Evolutionary conservation across 2,888 invertebrate genomes (phyloP), one percentile per base, ranked within the genome.

Genomic region (Ophraella communa): DNA sequence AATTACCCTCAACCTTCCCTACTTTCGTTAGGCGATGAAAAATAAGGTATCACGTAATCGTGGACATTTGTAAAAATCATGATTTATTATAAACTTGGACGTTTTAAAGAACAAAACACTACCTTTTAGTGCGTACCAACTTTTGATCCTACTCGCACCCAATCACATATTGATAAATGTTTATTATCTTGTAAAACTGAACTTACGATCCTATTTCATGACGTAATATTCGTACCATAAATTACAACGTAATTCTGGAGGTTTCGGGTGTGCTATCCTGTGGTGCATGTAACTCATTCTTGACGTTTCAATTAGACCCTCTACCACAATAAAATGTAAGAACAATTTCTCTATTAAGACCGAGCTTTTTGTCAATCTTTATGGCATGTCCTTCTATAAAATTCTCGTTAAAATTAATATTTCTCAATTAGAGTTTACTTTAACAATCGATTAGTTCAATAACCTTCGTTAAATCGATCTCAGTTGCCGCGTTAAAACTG

Each of bases 401-500:
- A n/a, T n/a, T n/a, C 53, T 64, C 54, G 58, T 64, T 59, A 64
- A 64, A 64, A 64, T 64, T 59, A 59, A 64, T 64, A 54, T 59
- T 42, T 21, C 53, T 47, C 59, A 64, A 59, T 64, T 64, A 59
- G 59, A 59, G 58, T 58, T 59, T 56, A 61, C 64, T 64, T 57
- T 54, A 61, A 60, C 21, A 52, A 56, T 65, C 62, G 65, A 62
- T 65, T 57, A 47, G 65, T 65, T 65, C 65, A 65, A 65, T 65
- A 62, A 57, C 57, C 65, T 35, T 14, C 51, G 33, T 47, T 65
- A 39, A 56, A 61, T 47, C 45, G 62, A 60, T 60, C 58, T 47
- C 27, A 27, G 39, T 53, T 58, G 58, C 35, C 21, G 53, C 35
- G 24, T 24, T 17, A 51, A 27, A 27, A 51, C 17, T 27, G 49